Evolutionary conservation across 2,888 invertebrate species (phyloP), one percentile per base, ranked within the genome.

Genomic region (Drosophila falleni): DNA sequence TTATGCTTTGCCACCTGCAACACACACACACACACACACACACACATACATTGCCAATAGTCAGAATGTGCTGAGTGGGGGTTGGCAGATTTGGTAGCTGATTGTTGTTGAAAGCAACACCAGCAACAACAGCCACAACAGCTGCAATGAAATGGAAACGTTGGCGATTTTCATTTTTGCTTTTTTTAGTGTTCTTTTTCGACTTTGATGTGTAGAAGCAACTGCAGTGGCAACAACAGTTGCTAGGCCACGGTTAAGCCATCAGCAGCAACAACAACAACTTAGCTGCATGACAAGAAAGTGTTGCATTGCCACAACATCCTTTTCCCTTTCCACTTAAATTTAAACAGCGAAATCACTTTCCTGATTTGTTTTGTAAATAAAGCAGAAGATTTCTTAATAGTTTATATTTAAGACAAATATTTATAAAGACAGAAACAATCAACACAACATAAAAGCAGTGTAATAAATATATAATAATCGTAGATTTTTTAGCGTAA

Each of bases 1-100:
- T 89, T 86, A 87, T 87, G 89, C 86, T 83, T 88, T 87, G 78
- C 73, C 89, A 87, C 87, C 87, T 87, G 82, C 81, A 82, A 67
- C 73, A 82, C 46, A 65, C 59, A 54, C 63, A 67, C 29, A 71
- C 68, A 58, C 47, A 67, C 71, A 82, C 46, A 65, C 56, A 54
- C 82, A 67, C 71, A 82, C 42, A 65, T 53, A 51, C 15, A 64
- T 13, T 19, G 35, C 47, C 39, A 23, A 59, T 42, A 37, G 39
- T 11, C 35, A 44, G 5, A 9, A 35, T 26, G 13, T 11, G 1
- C 35, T 11, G 42, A 39, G 16, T 59, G 44, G 46, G 46, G 33
- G 23, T 6, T 46, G 23, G 35, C 64, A 74, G 56, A 62, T 71
- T 71, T 60, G 46, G 47, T 77, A 49, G 44, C 58, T 69, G 80